Evolutionary conservation across 1,140 invertebrate genomes (phyloP).

Genomic region (Adelges cooleyi): DNA sequence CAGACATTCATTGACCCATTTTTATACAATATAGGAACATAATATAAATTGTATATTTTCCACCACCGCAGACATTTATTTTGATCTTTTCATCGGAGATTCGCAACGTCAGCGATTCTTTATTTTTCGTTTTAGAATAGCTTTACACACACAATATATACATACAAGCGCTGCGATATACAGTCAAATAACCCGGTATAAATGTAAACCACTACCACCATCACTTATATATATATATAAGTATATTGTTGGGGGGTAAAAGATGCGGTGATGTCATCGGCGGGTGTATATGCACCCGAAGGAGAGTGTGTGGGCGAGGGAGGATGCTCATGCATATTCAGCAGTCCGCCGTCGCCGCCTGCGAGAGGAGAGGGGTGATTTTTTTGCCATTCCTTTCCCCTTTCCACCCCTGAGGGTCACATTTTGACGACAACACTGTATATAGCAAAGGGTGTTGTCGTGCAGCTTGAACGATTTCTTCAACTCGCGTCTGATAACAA

Average conservation of each 20-base stretch:
- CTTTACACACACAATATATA: background rate
- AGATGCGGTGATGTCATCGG: slow-evolving; percentile 28
- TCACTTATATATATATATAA: background rate
- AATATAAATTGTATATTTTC: no score
- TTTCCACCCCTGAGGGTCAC: background rate
- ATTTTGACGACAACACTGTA: slow-evolving; percentile 21
- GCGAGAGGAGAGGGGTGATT: background rate
- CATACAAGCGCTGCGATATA: background rate
- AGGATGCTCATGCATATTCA: slow-evolving; percentile 29
- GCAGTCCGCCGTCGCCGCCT: background rate
- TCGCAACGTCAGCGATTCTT: slow-evolving; percentile 17
- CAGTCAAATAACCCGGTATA: background rate
- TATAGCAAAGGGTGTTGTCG: background rate
- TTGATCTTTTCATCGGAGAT: slow-evolving; percentile 13
- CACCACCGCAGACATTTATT: no score
- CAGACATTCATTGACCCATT: no score
- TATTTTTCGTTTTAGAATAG: slow-evolving; percentile 13
- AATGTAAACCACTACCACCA: slow-evolving; percentile 5
- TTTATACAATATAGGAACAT: no score
- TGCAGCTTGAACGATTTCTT: background rate
- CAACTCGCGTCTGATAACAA: no score
- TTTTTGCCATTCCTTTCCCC: slow-evolving; percentile 18
- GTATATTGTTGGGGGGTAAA: slow-evolving; percentile 14
- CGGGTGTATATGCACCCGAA: slow-evolving; percentile 5
- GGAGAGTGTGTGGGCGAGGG: background rate